Evolutionary conservation across 2,113 vertebrate species (phyloP), one percentile per base, ranked within the genome.

Genomic region (Alligator sinensis): DNA sequence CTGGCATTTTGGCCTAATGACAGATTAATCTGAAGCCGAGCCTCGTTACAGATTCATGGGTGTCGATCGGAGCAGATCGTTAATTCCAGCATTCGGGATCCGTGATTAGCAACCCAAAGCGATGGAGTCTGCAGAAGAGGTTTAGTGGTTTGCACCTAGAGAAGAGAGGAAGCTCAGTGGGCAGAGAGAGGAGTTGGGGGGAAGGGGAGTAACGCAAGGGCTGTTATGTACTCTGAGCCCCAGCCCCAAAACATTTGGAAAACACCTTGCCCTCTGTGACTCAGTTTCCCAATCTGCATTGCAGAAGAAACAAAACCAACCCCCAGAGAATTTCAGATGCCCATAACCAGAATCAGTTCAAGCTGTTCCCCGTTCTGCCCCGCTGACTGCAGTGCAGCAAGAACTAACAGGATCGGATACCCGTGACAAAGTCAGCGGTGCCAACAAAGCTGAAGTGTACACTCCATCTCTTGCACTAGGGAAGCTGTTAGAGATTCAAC

Each of bases 1-100:
- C 25, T 95, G 96, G 94, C 90, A 87, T 94, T 96, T 92, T 94
- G 94, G 84, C 87, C 93, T 93, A 95, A 95, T 95, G 96, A 89
- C 84, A 90, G 90, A 96, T 95, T 94, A 93, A 86, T 92, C 93
- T 86, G 74, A 96, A 95, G 82, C 2, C 16, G 90, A 93, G 78
- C 79, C 95, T 96, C 9, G 9, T 96, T 96, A 97, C 1, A 0
- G 88, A 92, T 94, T 94, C 91, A 80, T 3, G 11, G 93, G 75
- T 78, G 91, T 94, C 34, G 61, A 94, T 79, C 28, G 70, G 95
- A 91, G 87, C 80, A 76, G 88, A 80, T 89, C 22, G 22, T 96
- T 94, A 92, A 92, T 93, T 89, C 93, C 86, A 77, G 90, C 77
- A 85, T 88, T 83, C 64, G 60, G 55, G 1, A 22, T 70, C 75